Conservation (phyloP, 2,113 vertebrate genomes). For the Dasyurus viverrinus region DNA sequence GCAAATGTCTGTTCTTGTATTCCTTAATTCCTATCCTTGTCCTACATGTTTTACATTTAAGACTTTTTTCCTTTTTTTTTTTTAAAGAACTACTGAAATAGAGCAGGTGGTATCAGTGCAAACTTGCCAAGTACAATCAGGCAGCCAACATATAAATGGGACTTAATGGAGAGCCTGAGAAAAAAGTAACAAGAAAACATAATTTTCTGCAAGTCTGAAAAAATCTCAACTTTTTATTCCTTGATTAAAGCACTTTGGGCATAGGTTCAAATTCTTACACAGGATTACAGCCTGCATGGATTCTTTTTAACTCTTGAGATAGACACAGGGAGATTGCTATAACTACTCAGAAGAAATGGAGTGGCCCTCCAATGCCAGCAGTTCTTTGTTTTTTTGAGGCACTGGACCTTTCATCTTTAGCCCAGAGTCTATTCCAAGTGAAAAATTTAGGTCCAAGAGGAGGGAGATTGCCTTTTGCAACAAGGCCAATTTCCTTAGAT, state of each 20-base stretch:
- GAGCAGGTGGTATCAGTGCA: background rate
- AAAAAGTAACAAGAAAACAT: background rate
- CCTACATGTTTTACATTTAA: background rate
- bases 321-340: background rate
- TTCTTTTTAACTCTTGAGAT: background rate
- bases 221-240: background rate
- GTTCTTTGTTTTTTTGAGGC: background rate
- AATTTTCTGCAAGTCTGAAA: background rate
- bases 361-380: background rate
- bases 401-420: background rate
- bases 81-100: background rate
- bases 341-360: background rate
- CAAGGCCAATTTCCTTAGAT: background rate
- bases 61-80: background rate
- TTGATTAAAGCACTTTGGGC: background rate
- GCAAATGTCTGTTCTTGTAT: background rate
- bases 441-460: background rate
- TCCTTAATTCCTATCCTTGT: background rate
- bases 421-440: background rate
- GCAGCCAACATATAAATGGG: background rate
- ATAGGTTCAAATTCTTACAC: background rate
- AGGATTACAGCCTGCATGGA: background rate
- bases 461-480: constrained; percentile 11
- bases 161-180: background rate
- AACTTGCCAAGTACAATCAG: background rate